Evolutionary conservation across 2,113 vertebrate genomes (phyloP).

Genomic region (Acrocephalus kingi): DNA sequence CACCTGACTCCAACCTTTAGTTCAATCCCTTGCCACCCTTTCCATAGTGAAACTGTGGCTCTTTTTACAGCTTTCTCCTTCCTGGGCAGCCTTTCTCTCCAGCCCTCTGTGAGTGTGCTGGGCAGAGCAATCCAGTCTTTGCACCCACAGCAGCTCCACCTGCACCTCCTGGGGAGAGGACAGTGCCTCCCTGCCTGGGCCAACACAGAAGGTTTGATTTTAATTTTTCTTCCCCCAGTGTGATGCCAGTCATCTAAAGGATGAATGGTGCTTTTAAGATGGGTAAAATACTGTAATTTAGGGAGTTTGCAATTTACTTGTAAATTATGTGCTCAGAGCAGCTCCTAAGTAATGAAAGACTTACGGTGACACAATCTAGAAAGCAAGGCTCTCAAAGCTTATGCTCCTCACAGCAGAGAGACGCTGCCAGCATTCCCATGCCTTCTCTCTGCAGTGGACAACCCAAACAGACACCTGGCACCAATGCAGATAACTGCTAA

Average conservation of each 20-base stretch:
- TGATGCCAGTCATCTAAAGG: neutral
- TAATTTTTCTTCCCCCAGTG: neutral
- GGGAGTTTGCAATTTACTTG: neutral
- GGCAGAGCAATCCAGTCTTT: neutral
- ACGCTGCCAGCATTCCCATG: neutral
- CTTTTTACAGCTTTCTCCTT: neutral
- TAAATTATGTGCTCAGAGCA: neutral
- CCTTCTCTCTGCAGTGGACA: neutral
- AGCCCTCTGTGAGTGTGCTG: neutral
- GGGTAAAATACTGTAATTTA: neutral
- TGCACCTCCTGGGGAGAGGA: neutral
- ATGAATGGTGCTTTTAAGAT: neutral
- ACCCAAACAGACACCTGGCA: neutral
- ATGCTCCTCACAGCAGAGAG: neutral
- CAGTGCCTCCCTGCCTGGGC: neutral
- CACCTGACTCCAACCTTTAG: neutral
- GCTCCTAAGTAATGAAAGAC: neutral
- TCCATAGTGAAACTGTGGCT: neutral
- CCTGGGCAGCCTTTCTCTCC: neutral
- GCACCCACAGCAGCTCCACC: neutral
- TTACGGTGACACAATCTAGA: neutral
- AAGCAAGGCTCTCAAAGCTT: neutral
- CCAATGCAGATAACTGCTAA: neutral
- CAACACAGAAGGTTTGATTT: neutral
- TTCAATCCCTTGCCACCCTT: accelerated